Evolutionary conservation across 2,888 invertebrate genomes (phyloP).

Genomic region (Leucophora obtusa): DNA sequence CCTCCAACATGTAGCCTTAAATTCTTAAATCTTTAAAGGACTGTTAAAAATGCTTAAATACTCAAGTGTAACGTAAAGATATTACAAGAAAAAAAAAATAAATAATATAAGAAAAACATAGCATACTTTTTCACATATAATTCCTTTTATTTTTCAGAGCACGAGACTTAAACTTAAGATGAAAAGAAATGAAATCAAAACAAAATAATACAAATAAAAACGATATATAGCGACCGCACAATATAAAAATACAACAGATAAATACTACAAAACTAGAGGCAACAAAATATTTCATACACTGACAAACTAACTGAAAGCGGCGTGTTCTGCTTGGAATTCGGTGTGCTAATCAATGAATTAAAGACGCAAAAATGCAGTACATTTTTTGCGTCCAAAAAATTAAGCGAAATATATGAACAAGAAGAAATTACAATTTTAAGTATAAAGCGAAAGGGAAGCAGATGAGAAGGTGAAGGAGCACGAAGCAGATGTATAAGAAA

Average conservation of each 20-base stretch:
- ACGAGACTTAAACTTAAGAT: conserved; percentile 57
- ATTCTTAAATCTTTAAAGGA: conserved; percentile 57
- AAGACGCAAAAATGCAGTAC: conserved; percentile 65
- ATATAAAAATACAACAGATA: conserved; percentile 34
- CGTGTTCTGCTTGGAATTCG: conserved; percentile 34
- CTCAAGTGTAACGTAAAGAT: conserved; percentile 61
- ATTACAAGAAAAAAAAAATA: conserved; percentile 61
- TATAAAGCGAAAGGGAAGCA: conserved; percentile 51
- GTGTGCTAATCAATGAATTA: conserved; percentile 77
- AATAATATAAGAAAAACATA: conserved; percentile 56
- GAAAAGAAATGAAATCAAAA: conserved; percentile 58
- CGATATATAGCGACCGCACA: conserved; percentile 38
- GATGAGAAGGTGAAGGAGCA: background rate
- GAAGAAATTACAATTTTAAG: conserved; percentile 67
- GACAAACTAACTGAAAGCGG: background rate
- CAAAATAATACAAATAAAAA: conserved; percentile 49
- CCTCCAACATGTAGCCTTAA: conserved; percentile 27
- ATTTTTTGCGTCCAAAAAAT: conserved; percentile 45
- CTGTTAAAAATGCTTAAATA: conserved; percentile 65
- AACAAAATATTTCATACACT: background rate
- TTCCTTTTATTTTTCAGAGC: conserved; percentile 54
- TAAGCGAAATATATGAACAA: conserved; percentile 40
- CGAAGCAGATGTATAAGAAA: background rate
- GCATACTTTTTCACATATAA: conserved; percentile 14
- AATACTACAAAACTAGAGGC: background rate